phyloP scores from a whole-genome alignment of 2,888 invertebrate species.

The Leptogaster cylindrica region DNA sequence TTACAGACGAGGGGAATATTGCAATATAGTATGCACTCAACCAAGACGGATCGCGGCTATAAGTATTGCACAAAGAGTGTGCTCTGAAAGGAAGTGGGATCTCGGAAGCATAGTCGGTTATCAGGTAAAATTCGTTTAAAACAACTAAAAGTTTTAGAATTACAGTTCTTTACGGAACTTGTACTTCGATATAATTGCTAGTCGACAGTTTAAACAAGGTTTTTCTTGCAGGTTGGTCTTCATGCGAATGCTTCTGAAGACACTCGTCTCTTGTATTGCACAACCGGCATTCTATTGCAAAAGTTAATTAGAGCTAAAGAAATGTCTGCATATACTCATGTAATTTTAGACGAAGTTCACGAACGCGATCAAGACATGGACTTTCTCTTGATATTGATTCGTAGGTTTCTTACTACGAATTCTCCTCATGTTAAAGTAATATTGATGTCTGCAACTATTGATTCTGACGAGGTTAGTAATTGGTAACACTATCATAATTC shows the following conservation, averaged over 20 bases:
- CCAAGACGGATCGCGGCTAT: constrained; percentile 93
- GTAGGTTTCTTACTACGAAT: constrained; percentile 73
- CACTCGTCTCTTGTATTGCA: constrained; percentile 83
- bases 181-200: not conserved
- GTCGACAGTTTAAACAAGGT: not conserved
- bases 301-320: constrained; percentile 73
- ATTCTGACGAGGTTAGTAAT: constrained; percentile 65
- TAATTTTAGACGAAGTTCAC: constrained; percentile 93
- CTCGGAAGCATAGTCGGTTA: constrained; percentile 86
- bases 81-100: constrained; percentile 81
- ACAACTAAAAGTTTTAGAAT: not conserved
- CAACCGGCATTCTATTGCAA: constrained; percentile 87
- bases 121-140: constrained; percentile 67
- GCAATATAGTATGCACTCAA: constrained; percentile 92
- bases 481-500: not conserved
- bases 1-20: constrained; percentile 68
- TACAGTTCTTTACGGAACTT: not conserved
- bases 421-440: constrained; percentile 74
- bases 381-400: constrained; percentile 82
- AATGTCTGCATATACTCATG: constrained; percentile 82
- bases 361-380: constrained; percentile 93
- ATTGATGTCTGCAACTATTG: constrained; percentile 94
- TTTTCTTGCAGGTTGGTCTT: constrained; percentile 54
- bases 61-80: constrained; percentile 85
- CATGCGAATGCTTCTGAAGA: constrained; percentile 53